Percentiles rank a stretch among this genome's conserved stretches.
Evolutionary conservation across 2,797 vertebrate species (phyloP).

Genomic region (Bryconaethiops microstoma): DNA sequence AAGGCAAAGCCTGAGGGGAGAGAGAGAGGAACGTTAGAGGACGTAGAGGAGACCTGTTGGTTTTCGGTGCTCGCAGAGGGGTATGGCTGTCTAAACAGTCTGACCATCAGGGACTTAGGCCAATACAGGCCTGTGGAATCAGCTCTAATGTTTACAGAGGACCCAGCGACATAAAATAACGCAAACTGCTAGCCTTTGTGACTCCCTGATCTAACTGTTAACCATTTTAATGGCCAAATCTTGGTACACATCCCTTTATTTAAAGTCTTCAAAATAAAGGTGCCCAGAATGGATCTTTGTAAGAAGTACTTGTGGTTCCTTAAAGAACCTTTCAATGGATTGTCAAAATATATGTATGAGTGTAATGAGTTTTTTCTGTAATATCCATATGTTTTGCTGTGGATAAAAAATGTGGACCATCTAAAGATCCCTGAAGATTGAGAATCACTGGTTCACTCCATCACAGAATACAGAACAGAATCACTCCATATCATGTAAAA

Average conservation of each 20-base stretch:
- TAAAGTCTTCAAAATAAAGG: not conserved
- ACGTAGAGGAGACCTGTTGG: constrained; percentile 66
- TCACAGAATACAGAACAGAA: too few species aligned
- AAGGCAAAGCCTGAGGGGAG: constrained; percentile 85
- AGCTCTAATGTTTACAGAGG: not conserved
- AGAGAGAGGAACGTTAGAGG: constrained; percentile 60
- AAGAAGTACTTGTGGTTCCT: not conserved
- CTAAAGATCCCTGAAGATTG: too few species aligned
- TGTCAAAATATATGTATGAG: too few species aligned
- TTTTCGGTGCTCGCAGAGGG: constrained; percentile 70
- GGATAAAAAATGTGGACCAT: too few species aligned
- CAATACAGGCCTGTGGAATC: not conserved
- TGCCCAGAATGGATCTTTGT: not conserved
- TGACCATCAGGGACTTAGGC: not conserved
- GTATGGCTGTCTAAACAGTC: constrained; percentile 71
- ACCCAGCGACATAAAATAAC: not conserved
- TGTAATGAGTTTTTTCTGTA: too few species aligned
- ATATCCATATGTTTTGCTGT: too few species aligned
- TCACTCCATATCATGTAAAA: too few species aligned
- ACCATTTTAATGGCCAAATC: not conserved
- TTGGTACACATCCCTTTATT: not conserved
- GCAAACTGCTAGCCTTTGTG: too few species aligned
- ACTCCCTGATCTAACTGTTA: not conserved
- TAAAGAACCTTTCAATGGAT: too few species aligned
- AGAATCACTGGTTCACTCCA: too few species aligned